Percentiles rank a stretch among this genome's conserved stretches.
phyloP scores from a whole-genome alignment of 1,140 invertebrate species.

The Daktulosphaira vitifoliae region DNA sequence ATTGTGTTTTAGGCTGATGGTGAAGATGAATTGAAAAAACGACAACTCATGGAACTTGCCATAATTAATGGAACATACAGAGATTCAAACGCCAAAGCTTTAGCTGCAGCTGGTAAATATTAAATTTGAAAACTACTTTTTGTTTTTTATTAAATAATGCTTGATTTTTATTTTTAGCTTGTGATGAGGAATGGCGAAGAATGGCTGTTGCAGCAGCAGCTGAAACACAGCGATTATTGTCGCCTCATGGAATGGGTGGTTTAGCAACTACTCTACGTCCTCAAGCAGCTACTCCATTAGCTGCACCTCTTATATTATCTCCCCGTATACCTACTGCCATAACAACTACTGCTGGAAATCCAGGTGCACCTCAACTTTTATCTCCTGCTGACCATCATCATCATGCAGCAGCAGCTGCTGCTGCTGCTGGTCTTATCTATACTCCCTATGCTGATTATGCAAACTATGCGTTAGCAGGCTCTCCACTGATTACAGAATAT shows the following conservation, averaged over 20 bases:
- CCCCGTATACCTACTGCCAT: slow-evolving; percentile 63
- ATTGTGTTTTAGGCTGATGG: slow-evolving; percentile 79
- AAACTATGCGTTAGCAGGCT: slow-evolving; percentile 74
- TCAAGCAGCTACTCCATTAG: slow-evolving; percentile 55
- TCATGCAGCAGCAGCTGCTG: slow-evolving; percentile 44
- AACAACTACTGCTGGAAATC: slow-evolving; percentile 64
- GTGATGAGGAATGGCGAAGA: slow-evolving; percentile 68
- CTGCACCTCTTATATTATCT: slow-evolving; percentile 78
- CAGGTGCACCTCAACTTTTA: slow-evolving; percentile 53
- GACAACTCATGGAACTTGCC: slow-evolving; percentile 98
- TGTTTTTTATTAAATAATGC: not conserved
- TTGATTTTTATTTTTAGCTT: slow-evolving; percentile 47
- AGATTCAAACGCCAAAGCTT: slow-evolving; percentile 81
- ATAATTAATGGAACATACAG: slow-evolving; percentile 99
- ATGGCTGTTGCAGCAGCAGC: slow-evolving; percentile 60
- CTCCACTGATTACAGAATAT: slow-evolving; percentile 74
- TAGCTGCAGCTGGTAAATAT: slow-evolving; percentile 55
- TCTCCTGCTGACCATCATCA: slow-evolving; percentile 54
- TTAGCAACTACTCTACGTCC: slow-evolving; percentile 57
- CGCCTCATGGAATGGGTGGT: slow-evolving; percentile 49
- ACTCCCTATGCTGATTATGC: slow-evolving; percentile 77
- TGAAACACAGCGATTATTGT: slow-evolving; percentile 64
- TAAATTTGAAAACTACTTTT: not conserved
- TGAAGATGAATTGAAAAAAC: slow-evolving; percentile 98
- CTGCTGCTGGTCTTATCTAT: slow-evolving; percentile 54